A percentile compares a stretch with the other conserved stretches of the same genome.
phyloP scores from a whole-genome alignment of 2,113 vertebrate species.

The Chaetura pelagica region DNA sequence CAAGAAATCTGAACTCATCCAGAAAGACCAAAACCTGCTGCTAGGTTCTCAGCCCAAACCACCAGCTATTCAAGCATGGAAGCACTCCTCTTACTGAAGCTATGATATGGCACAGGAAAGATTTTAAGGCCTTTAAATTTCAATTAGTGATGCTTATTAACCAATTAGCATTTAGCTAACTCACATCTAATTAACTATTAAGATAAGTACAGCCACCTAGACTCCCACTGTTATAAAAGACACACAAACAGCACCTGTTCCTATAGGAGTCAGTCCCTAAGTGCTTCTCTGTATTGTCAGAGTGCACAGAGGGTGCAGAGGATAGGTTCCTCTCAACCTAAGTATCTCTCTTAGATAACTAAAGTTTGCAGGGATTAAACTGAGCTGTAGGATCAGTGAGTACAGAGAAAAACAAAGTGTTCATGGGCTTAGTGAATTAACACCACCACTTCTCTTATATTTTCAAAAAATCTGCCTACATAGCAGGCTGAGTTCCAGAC shows the following conservation, averaged over 20 bases:
- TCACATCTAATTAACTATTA: neutral
- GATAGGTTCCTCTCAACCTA: neutral
- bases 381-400: neutral
- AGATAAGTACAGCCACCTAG: neutral
- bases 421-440: neutral
- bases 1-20: neutral
- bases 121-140: neutral
- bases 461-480: rapidly evolving
- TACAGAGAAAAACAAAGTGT: neutral
- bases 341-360: neutral
- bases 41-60: rapidly evolving
- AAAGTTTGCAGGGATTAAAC: neutral
- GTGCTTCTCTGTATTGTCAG: neutral
- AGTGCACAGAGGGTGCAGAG: neutral
- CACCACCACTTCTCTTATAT: neutral
- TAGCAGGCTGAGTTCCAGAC: neutral
- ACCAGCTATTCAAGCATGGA: rapidly evolving
- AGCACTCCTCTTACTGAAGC: rapidly evolving
- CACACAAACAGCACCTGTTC: no score
- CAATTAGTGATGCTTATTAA: neutral
- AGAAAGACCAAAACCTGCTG: neutral
- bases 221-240: neutral
- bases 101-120: rapidly evolving
- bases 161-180: neutral
- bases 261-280: rapidly evolving